Evolutionary conservation across 2,113 vertebrate species (phyloP).

Genomic region (Chiloscyllium plagiosum): DNA sequence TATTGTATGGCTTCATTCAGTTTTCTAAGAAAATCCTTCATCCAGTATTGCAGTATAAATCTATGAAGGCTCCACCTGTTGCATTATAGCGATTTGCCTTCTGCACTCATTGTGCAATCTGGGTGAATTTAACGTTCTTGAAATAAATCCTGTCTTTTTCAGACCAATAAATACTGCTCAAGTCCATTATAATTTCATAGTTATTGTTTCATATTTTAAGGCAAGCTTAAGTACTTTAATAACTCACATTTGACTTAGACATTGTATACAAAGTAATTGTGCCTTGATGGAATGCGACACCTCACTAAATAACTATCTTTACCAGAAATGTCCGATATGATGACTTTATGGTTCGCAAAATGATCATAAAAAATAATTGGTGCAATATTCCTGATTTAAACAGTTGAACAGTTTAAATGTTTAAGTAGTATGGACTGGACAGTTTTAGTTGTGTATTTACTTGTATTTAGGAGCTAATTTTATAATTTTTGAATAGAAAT

Average conservation of each 20-base stretch:
- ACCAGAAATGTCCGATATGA: too few relatives aligned
- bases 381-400: neutral
- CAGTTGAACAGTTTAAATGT: neutral
- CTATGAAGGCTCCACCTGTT: neutral
- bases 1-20: neutral
- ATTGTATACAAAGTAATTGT: neutral
- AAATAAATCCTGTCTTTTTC: too few relatives aligned
- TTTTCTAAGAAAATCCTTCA: neutral
- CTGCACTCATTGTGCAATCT: neutral
- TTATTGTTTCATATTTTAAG: neutral
- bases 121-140: neutral
- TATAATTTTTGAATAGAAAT: neutral
- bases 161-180: neutral
- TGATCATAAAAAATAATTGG: neutral
- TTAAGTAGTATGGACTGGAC: neutral
- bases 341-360: too few relatives aligned
- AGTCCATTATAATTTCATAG: neutral
- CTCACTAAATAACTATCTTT: neutral
- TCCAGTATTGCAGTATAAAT: neutral
- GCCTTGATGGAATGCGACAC: neutral
- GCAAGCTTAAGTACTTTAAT: neutral
- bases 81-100: neutral
- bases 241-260: neutral
- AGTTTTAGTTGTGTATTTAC: neutral
- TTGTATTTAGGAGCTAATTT: neutral